Percentiles rank a stretch among this genome's conserved stretches.
Evolutionary conservation across 2,113 vertebrate genomes (phyloP).

Genomic region (Peromyscus maniculatus): DNA sequence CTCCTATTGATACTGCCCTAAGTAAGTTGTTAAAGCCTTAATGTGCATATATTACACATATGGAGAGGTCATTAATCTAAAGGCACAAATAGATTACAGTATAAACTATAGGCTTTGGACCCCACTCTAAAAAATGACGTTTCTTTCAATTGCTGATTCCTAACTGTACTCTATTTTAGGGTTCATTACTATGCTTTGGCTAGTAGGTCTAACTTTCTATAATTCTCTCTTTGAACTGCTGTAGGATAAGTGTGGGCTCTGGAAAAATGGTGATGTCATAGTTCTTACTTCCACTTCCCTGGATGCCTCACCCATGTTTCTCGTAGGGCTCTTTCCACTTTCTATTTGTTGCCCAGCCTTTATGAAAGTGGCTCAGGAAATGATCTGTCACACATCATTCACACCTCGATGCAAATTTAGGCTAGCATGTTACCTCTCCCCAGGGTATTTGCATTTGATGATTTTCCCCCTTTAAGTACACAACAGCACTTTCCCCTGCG

Average conservation of each 20-base stretch:
- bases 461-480: slow-evolving; percentile 46
- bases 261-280: slow-evolving; percentile 71
- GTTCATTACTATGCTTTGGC: slow-evolving; percentile 43
- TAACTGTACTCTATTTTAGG: slow-evolving; percentile 46
- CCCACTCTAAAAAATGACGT: slow-evolving; percentile 18
- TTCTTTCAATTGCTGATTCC: slow-evolving; percentile 38
- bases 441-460: slow-evolving; percentile 14
- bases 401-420: slow-evolving; percentile 70
- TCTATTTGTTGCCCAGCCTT: slow-evolving; percentile 50
- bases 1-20: not conserved
- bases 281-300: slow-evolving; percentile 54
- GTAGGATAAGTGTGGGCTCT: slow-evolving; percentile 37
- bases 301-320: slow-evolving; percentile 60
- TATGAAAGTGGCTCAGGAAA: slow-evolving; percentile 65
- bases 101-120: not conserved
- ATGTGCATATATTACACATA: not conserved
- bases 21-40: not conserved
- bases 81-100: slow-evolving; percentile 24
- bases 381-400: slow-evolving; percentile 71
- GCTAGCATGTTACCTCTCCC: slow-evolving; percentile 38
- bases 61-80: slow-evolving; percentile 9
- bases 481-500: slow-evolving; percentile 20
- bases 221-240: slow-evolving; percentile 61
- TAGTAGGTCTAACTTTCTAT: slow-evolving; percentile 48
- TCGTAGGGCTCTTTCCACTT: slow-evolving; percentile 53